phyloP scores from a whole-genome alignment of 2,113 vertebrate species.

The Heptranchias perlo region DNA sequence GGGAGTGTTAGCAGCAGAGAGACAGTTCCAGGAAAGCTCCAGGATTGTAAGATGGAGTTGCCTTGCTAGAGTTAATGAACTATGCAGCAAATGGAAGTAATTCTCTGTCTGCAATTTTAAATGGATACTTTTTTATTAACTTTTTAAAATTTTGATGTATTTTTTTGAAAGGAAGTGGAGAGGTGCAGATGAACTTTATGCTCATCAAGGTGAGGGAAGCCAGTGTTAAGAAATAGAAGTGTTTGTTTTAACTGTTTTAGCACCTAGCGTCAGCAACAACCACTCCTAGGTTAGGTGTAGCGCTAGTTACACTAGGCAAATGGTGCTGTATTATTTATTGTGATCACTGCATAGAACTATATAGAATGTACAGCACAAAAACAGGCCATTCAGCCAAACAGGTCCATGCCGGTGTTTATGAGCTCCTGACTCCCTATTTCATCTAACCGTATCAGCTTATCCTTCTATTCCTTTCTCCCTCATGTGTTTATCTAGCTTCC shows the following conservation, averaged over 20 bases:
- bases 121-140: conserved; percentile 1
- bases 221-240: background rate
- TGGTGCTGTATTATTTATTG: no score
- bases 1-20: conserved; percentile 21
- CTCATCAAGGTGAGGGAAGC: background rate
- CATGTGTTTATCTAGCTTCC: no score
- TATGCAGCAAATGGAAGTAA: conserved; percentile 26
- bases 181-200: background rate
- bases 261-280: background rate
- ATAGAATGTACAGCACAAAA: no score
- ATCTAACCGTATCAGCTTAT: no score
- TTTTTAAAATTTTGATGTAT: background rate
- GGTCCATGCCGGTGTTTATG: no score
- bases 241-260: background rate
- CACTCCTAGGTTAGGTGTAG: background rate
- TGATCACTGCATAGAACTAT: no score
- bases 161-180: background rate
- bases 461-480: no score
- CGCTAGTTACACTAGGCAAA: background rate
- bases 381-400: no score
- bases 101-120: background rate
- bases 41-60: conserved; percentile 15
- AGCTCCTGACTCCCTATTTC: no score
- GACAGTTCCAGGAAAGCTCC: conserved; percentile 11
- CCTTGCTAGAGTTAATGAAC: conserved; percentile 13